Evolutionary conservation across 53 echinoderm and acorn worm species (phyloP), one percentile per base, ranked within the genome.

Genomic region (Temnopleurus reevesii): DNA sequence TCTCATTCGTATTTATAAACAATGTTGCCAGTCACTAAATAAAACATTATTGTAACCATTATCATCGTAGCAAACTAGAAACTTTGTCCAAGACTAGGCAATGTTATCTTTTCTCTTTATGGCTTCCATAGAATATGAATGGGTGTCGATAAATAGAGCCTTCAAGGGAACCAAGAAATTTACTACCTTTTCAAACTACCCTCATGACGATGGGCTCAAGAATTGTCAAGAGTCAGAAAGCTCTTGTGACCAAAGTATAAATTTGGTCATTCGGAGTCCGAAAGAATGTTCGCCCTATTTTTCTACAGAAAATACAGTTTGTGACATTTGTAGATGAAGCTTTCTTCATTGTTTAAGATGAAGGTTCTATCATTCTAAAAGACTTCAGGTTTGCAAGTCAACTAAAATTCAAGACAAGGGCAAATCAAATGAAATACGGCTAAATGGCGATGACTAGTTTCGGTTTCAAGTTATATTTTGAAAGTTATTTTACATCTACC

Each of bases 111-210:
- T 71, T 21, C 21, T 71, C 21, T 41, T 38, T 71, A 41, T 71
- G 71, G 38, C 27, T 4, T 12, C 33, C 36, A 3, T 27, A 21
- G 21, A n/a, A 63, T 63, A 63, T 63, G 41, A 71, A 71, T 71
- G 71, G 71, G 71, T 41, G 35, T 41, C 71, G 71, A 71, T 71
- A 71, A 71, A 27, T 27, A 71, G 19, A 36, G n/a, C 71, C 71
- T 71, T 71, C 71, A 41, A 8, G 71, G 21, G 41, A 21, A 25
- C 24, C 26, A 58, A 58, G 58, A 58, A 71, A 23, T n/a, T n/a
- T n/a, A 41, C 41, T 21, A 29, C 41, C 15, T 71, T 23, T 41
- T 18, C 8, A 71, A 71, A 63, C 63, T 63, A 33, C 63, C 63
- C 63, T 63, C 63, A 63, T 33, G 63, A 8, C 63, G 33, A 63